Evolutionary conservation across 2,797 vertebrate genomes (phyloP), one percentile per base, ranked within the genome.

Genomic region (Alauda arvensis): DNA sequence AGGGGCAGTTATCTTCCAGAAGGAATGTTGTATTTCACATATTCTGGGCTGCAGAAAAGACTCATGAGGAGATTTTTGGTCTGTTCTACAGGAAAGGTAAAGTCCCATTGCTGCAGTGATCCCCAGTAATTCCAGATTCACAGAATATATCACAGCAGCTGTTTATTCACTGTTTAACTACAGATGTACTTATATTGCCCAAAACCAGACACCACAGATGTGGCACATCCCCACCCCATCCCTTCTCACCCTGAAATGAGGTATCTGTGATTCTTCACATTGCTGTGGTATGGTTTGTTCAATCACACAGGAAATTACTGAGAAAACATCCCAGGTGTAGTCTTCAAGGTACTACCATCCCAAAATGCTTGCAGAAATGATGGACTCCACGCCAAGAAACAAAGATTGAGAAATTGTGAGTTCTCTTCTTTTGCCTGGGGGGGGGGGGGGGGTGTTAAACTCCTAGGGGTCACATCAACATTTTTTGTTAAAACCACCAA

Each of bases 391-490:
- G 33, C 12, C 31, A 71, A 61, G 53, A 79, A 78, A 18, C 8
- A 67, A 18, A 16, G 9, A 9, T 9, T 40, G 45, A 76, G 15
- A 62, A 82, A 51, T 5, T n/a, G 9, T 20, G 67, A 6, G 3
- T 26, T 75, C 3, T 57, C 5, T 76, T 53, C 7, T 19, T 29
- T 59, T 19, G 0, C 4, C 39, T 25, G 25, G 19, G 4, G 4
- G 3, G 2, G 1, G 3, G 12, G 2, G 3, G 3, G 2, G 1
- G 3, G 12, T 1, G 3, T 24, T 70, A 43, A 85, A 45, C 4
- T 76, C 14, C 16, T 29, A 5, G 12, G 10, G 15, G 7, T 34
- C 20, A 29, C 13, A 51, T 33, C 12, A 67, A 57, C 12, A 4
- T 17, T 51, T 87, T 78, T 52, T 77, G 7, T 51, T 33, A 45